These are phyloP conservation scores for Zapornia atra DNA, from an alignment of 2,113 vertebrate species.

Conservation along the genomic window DNA sequence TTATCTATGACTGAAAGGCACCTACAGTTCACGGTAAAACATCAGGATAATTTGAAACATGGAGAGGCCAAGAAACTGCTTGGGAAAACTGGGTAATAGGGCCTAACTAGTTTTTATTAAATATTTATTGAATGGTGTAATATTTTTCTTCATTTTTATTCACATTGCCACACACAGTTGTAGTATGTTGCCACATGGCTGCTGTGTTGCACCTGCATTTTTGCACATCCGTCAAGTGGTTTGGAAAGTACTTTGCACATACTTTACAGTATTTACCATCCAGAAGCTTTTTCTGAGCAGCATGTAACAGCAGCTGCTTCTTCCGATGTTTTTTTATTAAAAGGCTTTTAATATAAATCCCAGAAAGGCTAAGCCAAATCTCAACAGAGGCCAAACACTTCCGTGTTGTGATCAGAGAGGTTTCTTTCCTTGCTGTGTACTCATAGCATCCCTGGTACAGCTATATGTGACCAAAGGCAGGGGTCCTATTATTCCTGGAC, in stretches of 20 bases:
- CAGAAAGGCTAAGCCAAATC: not conserved
- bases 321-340: not conserved
- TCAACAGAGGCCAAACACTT: not conserved
- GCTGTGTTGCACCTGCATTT: not conserved
- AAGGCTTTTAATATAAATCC: not conserved
- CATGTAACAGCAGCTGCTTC: not conserved
- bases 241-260: not conserved
- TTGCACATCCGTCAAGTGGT: fast-evolving
- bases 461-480: not conserved
- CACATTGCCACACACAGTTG: not conserved
- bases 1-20: not conserved
- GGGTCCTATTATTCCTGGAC: not conserved
- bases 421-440: not conserved
- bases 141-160: not conserved
- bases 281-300: not conserved
- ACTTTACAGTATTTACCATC: not conserved
- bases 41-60: not conserved
- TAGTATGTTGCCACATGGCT: not conserved
- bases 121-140: not conserved
- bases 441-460: not conserved
- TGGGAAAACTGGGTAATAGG: not conserved
- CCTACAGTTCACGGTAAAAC: not conserved
- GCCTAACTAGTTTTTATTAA: not conserved
- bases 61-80: not conserved
- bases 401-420: not conserved